A percentile compares a stretch with the other conserved stretches of the same genome.
These are phyloP conservation scores for Tyto alba DNA, from an alignment of 2,113 vertebrate genomes.

Conservation along the genomic window DNA sequence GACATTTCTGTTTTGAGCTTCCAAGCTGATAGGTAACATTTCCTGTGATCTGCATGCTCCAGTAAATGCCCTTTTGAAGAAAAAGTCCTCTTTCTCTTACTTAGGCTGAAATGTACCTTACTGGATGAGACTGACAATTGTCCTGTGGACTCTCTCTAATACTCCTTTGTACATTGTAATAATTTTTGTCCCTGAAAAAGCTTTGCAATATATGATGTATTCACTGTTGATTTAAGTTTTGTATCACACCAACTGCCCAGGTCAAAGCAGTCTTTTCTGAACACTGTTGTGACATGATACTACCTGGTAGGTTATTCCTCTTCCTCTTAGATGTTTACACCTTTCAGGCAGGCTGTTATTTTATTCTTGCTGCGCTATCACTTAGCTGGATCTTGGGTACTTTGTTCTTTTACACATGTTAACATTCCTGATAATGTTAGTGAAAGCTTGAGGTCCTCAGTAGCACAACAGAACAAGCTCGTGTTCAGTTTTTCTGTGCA, in stretches of 20 bases:
- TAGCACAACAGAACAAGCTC: not conserved
- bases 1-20: not conserved
- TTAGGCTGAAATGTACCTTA: not conserved
- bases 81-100: not conserved
- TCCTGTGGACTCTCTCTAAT: not conserved
- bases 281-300: not conserved
- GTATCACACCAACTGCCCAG: not conserved
- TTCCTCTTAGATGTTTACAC: not conserved
- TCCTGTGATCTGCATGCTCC: not conserved
- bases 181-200: not conserved
- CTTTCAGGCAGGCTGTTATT: not conserved
- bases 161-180: not conserved
- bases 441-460: not conserved
- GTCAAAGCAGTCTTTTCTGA: not conserved
- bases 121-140: fast-evolving
- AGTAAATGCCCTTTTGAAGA: not conserved
- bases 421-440: not conserved
- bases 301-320: not conserved
- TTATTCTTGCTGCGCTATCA: not conserved
- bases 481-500: not conserved
- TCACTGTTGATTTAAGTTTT: not conserved
- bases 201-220: not conserved
- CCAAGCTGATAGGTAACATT: not conserved
- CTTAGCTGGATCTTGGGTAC: not conserved
- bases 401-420: not conserved